Percentiles rank a stretch among this genome's conserved stretches.
Evolutionary conservation across 1,140 invertebrate species (phyloP).

Genomic region (Calliopsis andreniformis): DNA sequence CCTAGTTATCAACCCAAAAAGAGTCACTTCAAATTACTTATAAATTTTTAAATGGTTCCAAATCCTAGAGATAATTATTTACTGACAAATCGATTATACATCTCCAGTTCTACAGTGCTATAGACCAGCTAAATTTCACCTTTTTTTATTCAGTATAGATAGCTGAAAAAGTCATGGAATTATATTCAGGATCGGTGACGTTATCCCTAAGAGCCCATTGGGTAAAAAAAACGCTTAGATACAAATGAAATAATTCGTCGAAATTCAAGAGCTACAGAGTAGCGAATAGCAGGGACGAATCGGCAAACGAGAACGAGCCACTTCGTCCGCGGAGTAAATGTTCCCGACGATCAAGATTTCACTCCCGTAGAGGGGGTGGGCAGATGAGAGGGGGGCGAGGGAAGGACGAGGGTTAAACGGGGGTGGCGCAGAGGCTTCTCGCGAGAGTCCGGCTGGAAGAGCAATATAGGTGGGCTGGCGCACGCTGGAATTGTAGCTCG

Average conservation of each 20-base stretch:
- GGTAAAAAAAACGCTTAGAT: neutral
- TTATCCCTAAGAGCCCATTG: too few species aligned
- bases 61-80: too few species aligned
- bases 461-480: conserved; percentile 30
- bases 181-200: too few species aligned
- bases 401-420: conserved; percentile 14
- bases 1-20: too few species aligned
- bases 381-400: neutral
- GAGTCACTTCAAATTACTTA: too few species aligned
- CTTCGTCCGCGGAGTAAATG: conserved; percentile 3
- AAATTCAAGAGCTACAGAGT: neutral
- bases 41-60: too few species aligned
- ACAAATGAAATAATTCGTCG: conserved; percentile 4
- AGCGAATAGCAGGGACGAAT: neutral
- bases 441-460: conserved; percentile 24
- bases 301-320: conserved; percentile 16
- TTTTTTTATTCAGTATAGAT: too few species aligned
- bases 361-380: neutral
- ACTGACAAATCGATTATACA: too few species aligned
- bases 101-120: too few species aligned
- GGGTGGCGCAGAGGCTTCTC: conserved; percentile 4
- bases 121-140: too few species aligned
- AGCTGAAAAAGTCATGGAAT: too few species aligned
- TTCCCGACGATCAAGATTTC: conserved; percentile 23
- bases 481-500: conserved; percentile 45